Base-by-base conservation (phyloP, 1,140 invertebrate genomes). In the Lepidurus couesii region DNA sequence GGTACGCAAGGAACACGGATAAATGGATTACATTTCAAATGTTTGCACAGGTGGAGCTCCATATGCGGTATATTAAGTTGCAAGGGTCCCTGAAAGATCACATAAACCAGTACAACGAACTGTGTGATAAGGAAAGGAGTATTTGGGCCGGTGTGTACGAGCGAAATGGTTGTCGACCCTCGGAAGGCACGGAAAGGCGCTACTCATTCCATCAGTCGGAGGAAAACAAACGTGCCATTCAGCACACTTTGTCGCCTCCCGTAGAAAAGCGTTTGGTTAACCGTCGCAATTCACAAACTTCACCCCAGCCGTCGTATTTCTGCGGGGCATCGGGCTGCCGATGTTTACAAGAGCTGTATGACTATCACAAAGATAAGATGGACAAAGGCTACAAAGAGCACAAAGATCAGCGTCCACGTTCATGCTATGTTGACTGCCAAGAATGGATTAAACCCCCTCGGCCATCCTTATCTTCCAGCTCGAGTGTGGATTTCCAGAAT, bases 11-110 rank as follows among this genome's bases (percentile, higher is more conserved):
- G 42, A 77, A 74, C 24, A 73, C 1, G 42, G 65, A 26, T 16
- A 11, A 6, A 79, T 76, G 43, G 45, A 79, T 13, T 75, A 43
- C n/a, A 47, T 79, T 43, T 9, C n/a, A 34, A 45, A n/a, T 79
- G 7, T 75, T 34, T 65, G 24, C 43, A 26, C 80, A 89, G 89
- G 92, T 94, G 26, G 93, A 95, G 83, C 87, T 96, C 4, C 94
- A 96, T 83, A 95, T 96, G 88, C 89, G 94, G 73, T 96, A 95
- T 82, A 93, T 96, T 74, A 92, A 95, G 81, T 86, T 96, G 7
- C 94, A 96, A 86, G 90, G 91, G 80, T 87, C 93, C 42, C 86
- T 97, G 8, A 93, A 95, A 84, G 89, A 90, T n/a, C 95, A 95
- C 84, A 90, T 95, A 86, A 88, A 89, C 74, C 94, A 97, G 86